phyloP scores from a whole-genome alignment of 2,797 vertebrate genomes.

The Pantherophis alleghaniensis region DNA sequence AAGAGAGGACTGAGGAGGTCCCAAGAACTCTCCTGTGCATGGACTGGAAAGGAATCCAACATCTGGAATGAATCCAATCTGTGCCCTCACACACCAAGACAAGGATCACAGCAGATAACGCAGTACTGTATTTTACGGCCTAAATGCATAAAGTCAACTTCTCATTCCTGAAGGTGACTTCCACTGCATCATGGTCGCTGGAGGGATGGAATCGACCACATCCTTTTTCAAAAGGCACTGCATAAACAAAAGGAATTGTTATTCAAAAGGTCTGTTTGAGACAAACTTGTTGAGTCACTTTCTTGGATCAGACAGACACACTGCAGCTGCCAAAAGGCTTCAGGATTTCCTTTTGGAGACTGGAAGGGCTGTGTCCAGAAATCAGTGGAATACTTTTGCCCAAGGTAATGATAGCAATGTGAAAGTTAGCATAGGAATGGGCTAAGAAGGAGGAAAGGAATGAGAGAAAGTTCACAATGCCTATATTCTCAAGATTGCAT shows the following conservation, averaged over 20 bases:
- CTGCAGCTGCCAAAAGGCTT: not conserved
- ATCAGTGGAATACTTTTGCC: not conserved
- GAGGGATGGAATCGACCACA: not conserved
- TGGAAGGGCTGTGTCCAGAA: not conserved
- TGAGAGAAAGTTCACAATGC: not conserved
- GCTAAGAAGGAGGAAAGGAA: not conserved
- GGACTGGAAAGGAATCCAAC: not conserved
- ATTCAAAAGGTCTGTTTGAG: not conserved
- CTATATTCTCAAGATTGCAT: not conserved
- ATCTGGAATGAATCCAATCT: too few relatives aligned
- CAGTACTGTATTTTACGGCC: not conserved
- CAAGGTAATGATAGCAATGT: not conserved
- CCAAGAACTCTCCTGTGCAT: not conserved
- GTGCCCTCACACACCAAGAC: not conserved
- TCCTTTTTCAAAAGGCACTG: not conserved
- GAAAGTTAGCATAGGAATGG: not conserved
- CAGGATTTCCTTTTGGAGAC: too few relatives aligned
- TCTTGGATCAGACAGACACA: not conserved
- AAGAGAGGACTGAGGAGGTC: not conserved
- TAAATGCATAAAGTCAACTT: not conserved
- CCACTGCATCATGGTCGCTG: not conserved
- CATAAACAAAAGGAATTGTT: not conserved
- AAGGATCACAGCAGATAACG: not conserved
- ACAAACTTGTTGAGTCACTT: not conserved
- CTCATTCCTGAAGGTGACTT: not conserved